Conservation (phyloP, 2,797 vertebrate genomes). For the Merluccius polli region DNA sequence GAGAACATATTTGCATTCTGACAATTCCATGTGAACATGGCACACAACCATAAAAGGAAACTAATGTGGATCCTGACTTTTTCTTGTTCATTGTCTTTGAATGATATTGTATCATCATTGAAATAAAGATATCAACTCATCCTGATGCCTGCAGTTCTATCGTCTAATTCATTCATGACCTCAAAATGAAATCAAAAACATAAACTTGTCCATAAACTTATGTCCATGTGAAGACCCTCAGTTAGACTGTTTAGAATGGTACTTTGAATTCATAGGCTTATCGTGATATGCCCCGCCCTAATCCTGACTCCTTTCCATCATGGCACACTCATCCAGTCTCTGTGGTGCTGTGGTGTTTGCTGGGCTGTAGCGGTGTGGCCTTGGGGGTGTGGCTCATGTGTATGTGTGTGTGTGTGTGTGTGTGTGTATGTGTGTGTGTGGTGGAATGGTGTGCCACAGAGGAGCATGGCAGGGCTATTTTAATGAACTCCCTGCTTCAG, state of each 20-base stretch:
- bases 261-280: background rate
- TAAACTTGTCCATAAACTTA: background rate
- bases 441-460: constrained; percentile 42
- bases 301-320: background rate
- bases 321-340: background rate
- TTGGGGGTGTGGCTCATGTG: background rate
- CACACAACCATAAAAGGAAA: background rate
- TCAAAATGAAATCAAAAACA: background rate
- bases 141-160: background rate
- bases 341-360: background rate
- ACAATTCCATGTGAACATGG: background rate
- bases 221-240: background rate
- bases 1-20: background rate
- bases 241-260: background rate
- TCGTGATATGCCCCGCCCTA: background rate
- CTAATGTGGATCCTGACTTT: background rate
- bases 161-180: background rate
- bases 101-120: background rate
- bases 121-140: background rate
- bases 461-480: constrained; percentile 59
- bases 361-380: background rate
- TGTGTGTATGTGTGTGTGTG: no score
- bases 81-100: background rate
- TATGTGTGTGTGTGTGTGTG: no score
- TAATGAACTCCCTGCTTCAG: constrained; percentile 66